Base-by-base conservation (phyloP, 2,888 invertebrate genomes). In the Latrodectus elegans region DNA sequence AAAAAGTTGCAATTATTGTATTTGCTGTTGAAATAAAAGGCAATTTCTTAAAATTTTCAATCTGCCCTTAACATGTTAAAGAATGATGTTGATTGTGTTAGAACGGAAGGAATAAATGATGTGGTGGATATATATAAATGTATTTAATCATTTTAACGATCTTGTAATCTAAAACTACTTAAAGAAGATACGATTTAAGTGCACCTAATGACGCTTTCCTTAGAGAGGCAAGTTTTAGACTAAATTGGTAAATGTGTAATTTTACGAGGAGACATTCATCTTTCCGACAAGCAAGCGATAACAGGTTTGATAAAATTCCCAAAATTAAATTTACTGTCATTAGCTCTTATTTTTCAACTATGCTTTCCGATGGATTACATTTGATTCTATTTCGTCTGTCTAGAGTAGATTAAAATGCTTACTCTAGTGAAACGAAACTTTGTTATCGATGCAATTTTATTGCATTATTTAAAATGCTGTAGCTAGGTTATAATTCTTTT, bases 241-340 rank as follows among this genome's bases (percentile, higher is more conserved):
- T 60, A 60, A 60, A 60, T 60, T 60, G 60, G 60, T 60, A 60
- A 60, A 60, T 60, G 60, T 60, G 60, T 60, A 60, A 60, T 60
- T 60, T 60, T 60, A 60, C 60, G 60, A 60, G 60, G 60, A n/a
- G 12, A 6, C 60, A 60, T 60, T 60, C n/a, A 60, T 60, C 60
- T 60, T 60, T 60, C 14, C 14, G 60, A 60, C 60, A 60, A n/a
- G 60, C 60, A 6, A 14, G 4, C 4, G 60, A 60, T 60, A 60
- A 60, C n/a, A n/a, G 12, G 60, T 60, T 60, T 38, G 6, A 38
- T 38, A 38, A 38, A 38, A 38, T 2, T 38, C 38, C 38, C 38
- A 38, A 38, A 38, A 38, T 38, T 38, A 38, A 38, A 38, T 38
- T 38, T 38, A 38, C 38, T 38, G 38, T 38, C 38, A 38, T 38